phyloP scores from a whole-genome alignment of 2,797 vertebrate species.

The Coregonus ussuriensis region DNA sequence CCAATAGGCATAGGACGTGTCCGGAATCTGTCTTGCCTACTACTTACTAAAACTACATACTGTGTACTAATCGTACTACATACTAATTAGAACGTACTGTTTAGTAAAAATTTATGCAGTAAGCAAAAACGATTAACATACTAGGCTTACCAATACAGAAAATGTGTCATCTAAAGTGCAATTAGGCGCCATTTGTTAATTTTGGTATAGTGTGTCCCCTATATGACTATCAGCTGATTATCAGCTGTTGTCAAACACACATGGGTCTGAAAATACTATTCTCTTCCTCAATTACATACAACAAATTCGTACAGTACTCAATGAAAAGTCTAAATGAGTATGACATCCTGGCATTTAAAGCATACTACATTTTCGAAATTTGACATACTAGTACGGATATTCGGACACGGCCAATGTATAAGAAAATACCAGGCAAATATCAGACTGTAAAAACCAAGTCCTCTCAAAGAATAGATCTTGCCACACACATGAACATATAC shows the following conservation, averaged over 20 bases:
- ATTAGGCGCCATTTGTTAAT: no score
- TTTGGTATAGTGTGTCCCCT: background rate
- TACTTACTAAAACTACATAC: no score
- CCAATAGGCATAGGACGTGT: no score
- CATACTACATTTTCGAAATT: background rate
- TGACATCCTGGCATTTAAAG: background rate
- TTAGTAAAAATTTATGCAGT: no score
- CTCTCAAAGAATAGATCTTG: background rate
- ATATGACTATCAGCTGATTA: background rate
- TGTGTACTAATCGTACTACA: no score
- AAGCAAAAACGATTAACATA: no score
- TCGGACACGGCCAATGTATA: background rate
- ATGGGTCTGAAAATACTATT: background rate
- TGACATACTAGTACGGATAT: background rate
- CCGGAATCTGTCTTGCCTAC: no score
- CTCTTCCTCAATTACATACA: background rate
- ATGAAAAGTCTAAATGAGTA: background rate
- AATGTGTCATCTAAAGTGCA: no score
- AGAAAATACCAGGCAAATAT: background rate
- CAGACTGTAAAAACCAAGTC: background rate
- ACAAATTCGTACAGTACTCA: background rate
- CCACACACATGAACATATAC: slow-evolving; percentile 1
- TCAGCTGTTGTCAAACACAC: background rate
- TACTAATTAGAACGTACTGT: no score
- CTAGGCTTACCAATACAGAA: no score